These are phyloP conservation scores for Drosophila nikananu DNA, from an alignment of 1,140 invertebrate species.

Conservation along the genomic window DNA sequence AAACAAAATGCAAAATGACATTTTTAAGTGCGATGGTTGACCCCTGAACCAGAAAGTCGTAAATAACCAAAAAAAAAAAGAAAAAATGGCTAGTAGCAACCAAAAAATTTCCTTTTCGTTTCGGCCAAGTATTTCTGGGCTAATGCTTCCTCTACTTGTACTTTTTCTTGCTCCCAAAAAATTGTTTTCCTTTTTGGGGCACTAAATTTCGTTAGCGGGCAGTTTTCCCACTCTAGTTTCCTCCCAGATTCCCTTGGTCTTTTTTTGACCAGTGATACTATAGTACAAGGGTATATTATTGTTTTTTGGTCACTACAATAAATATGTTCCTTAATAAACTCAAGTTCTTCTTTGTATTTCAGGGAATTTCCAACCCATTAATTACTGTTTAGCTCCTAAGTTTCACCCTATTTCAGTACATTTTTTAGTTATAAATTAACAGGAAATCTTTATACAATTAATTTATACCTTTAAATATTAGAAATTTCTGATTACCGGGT, in stretches of 20 bases:
- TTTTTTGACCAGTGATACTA: not conserved
- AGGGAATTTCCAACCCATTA: too few relatives aligned
- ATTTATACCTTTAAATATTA: not conserved
- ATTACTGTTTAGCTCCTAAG: too few relatives aligned
- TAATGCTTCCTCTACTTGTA: slow-evolving; percentile 52
- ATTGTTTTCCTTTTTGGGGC: slow-evolving; percentile 65
- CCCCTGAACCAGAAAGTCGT: slow-evolving; percentile 82
- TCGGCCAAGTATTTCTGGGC: slow-evolving; percentile 68
- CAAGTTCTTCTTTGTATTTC: not conserved
- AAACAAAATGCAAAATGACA: slow-evolving; percentile 78
- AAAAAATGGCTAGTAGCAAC: slow-evolving; percentile 6
- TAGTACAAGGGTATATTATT: not conserved
- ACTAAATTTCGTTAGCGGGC: slow-evolving; percentile 81
- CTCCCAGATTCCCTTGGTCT: not conserved
- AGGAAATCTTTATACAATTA: not conserved
- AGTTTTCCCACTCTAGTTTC: slow-evolving; percentile 42
- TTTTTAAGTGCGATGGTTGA: slow-evolving; percentile 81
- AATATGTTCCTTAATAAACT: not conserved
- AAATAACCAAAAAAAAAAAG: slow-evolving; percentile 59
- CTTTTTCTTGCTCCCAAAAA: slow-evolving; percentile 25
- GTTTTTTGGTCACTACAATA: not conserved
- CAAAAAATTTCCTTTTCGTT: slow-evolving; percentile 70
- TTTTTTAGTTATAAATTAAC: not conserved
- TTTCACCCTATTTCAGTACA: not conserved
- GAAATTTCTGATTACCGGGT: not conserved